Percentiles rank a stretch among this genome's conserved stretches.
Conservation (phyloP, 2,113 vertebrate genomes). For the Marcusenius ussheri region DNA sequence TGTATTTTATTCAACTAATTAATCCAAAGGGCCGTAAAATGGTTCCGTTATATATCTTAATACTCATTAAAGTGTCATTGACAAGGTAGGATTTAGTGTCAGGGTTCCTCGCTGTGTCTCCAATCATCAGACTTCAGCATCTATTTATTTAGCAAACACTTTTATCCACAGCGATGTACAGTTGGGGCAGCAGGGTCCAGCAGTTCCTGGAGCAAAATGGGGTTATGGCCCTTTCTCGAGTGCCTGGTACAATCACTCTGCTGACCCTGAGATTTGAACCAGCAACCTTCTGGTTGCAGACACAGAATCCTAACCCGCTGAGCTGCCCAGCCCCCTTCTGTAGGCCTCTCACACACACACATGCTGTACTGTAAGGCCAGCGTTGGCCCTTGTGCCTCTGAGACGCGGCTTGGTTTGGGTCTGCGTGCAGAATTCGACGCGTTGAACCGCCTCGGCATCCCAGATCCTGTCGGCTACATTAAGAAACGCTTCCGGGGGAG, state of each 20-base stretch:
- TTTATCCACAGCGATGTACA: background rate
- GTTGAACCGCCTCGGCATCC: constrained; percentile 80
- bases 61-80: background rate
- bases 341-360: background rate
- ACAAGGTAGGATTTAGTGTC: background rate
- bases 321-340: background rate
- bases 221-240: background rate
- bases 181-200: background rate
- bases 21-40: background rate
- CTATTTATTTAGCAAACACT: background rate
- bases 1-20: background rate
- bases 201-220: background rate
- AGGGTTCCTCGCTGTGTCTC: background rate
- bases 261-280: background rate
- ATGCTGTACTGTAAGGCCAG: background rate
- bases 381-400: background rate
- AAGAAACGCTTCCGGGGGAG: constrained; percentile 81
- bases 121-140: background rate
- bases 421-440: constrained; percentile 80
- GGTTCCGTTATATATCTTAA: background rate
- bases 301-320: background rate
- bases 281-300: background rate
- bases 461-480: constrained; percentile 79
- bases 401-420: background rate
- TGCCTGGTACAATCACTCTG: background rate